Evolutionary conservation across 1,140 invertebrate species (phyloP), one percentile per base, ranked within the genome.

Genomic region (Neelides sp.): DNA sequence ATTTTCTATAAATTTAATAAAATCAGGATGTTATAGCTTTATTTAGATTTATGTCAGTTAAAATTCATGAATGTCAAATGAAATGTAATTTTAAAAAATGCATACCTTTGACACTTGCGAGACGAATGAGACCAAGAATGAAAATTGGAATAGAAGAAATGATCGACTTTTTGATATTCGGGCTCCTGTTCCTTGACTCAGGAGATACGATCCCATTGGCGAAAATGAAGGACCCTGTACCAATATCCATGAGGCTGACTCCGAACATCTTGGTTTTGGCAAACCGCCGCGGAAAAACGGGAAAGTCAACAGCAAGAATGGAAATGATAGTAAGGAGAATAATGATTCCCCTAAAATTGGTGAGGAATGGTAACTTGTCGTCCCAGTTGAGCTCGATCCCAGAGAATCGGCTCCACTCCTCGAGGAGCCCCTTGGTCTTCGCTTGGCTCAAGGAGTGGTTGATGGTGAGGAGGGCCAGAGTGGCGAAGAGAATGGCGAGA

Each of bases 301-400:
- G 69, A 68, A 96, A 97, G 71, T 98, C 93, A 1, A 97, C 89
- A 15, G 86, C 91, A 26, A 97, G 68, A 59, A 98, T 96, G 56
- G 78, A 83, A 53, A 90, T 72, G 1, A 75, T 74, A 20, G 90
- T 89, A 32, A 81, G 71, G 10, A 90, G 64, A 62, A 83, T 83
- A 0, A 82, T 77, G 4, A 79, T 68, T 0, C 78, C 75, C 57
- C 85, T 70, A 49, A 77, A 77, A 61, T 79, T 77, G 10, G 80
- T 78, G 48, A 86, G 68, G 52, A 74, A 80, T 26, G 71, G 61
- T 15, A 48, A 51, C 19, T 53, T 59, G 27, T 2, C 23, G 2
- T n/a, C 23, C 48, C 52, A 54, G 26, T 44, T 34, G 22, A 54
- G n/a, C 8, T 3, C 4, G 40, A 50, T 49, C 2, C 40, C 41